A percentile compares a stretch with the other conserved stretches of the same genome.
phyloP scores from a whole-genome alignment of 2,797 vertebrate species.

The Podargus strigoides region DNA sequence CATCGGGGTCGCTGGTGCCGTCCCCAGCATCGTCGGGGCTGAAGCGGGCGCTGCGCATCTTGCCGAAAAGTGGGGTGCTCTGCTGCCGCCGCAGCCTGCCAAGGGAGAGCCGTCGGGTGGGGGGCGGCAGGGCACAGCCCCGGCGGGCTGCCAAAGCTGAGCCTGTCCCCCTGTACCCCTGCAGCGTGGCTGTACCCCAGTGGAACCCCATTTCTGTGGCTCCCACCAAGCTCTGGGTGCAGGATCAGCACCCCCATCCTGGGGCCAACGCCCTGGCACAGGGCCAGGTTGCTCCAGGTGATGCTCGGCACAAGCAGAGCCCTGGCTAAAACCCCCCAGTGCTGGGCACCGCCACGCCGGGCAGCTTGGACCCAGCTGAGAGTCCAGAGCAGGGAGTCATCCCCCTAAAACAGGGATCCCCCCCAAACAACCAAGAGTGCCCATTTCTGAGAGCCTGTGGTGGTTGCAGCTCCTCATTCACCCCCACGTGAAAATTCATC shows the following conservation, averaged over 20 bases:
- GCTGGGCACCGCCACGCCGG: not conserved
- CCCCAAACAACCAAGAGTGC: not conserved
- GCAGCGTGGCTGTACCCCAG: fast-evolving
- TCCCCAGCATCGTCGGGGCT: constrained; percentile 80
- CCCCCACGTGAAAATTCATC: not conserved
- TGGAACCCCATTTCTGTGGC: fast-evolving
- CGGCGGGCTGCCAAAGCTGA: fast-evolving
- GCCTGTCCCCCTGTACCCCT: not conserved
- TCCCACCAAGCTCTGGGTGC: not conserved
- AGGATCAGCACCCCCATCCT: not conserved
- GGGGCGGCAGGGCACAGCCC: fast-evolving
- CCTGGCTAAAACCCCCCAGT: fast-evolving
- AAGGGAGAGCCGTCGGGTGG: not conserved
- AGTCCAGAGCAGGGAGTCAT: not conserved
- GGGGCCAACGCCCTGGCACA: fast-evolving
- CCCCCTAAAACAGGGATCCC: not conserved
- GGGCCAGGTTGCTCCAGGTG: not conserved
- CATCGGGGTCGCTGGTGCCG: constrained; percentile 83
- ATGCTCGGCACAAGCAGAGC: fast-evolving
- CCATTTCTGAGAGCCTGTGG: fast-evolving
- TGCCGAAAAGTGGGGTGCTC: constrained; percentile 85
- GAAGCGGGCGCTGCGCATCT: constrained; percentile 86
- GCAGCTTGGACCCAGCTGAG: not conserved
- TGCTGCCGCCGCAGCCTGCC: constrained; percentile 90
- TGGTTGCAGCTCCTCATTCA: not conserved